These are phyloP conservation scores for Cyprinodon tularosa DNA, from an alignment of 2,113 vertebrate species.

Conservation along the genomic window DNA sequence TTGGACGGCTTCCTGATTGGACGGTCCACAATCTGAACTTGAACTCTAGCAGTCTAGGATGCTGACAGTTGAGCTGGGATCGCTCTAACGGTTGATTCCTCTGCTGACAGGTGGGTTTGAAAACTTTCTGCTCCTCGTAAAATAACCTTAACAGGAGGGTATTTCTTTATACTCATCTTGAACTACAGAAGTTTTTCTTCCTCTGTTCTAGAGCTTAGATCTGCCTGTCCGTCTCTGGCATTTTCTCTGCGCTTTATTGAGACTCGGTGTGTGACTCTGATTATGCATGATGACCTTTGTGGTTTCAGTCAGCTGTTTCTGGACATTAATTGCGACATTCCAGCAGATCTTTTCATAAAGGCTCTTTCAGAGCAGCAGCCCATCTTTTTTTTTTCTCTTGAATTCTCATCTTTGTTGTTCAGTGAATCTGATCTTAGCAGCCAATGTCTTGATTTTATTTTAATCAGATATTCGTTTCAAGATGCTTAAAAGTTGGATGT, in stretches of 20 bases:
- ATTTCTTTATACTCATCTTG: too few species aligned
- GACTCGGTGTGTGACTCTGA: conserved; percentile 63
- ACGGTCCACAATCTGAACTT: conserved; percentile 15
- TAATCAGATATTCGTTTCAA: neutral
- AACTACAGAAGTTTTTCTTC: neutral
- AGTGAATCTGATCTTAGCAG: neutral
- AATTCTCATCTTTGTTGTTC: neutral
- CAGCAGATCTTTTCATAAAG: conserved; percentile 46
- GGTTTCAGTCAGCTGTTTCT: conserved; percentile 67
- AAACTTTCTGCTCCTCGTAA: neutral
- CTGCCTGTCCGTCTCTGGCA: conserved; percentile 10
- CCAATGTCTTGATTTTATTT: neutral
- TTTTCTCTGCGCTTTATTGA: conserved; percentile 28
- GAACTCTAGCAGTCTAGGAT: conserved; percentile 23
- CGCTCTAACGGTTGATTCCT: conserved; percentile 21
- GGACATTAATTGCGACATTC: conserved; percentile 63
- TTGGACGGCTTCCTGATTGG: neutral
- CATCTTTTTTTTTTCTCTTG: neutral
- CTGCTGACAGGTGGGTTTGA: conserved; percentile 46
- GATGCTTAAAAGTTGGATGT: neutral
- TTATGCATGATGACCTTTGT: conserved; percentile 69
- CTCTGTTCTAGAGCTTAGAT: conserved; percentile 1
- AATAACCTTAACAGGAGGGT: neutral
- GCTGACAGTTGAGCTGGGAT: conserved; percentile 6
- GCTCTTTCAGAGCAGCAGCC: conserved; percentile 40